Evolutionary conservation across 2,888 invertebrate genomes (phyloP), one percentile per base, ranked within the genome.

Genomic region (Drosophila recens): DNA sequence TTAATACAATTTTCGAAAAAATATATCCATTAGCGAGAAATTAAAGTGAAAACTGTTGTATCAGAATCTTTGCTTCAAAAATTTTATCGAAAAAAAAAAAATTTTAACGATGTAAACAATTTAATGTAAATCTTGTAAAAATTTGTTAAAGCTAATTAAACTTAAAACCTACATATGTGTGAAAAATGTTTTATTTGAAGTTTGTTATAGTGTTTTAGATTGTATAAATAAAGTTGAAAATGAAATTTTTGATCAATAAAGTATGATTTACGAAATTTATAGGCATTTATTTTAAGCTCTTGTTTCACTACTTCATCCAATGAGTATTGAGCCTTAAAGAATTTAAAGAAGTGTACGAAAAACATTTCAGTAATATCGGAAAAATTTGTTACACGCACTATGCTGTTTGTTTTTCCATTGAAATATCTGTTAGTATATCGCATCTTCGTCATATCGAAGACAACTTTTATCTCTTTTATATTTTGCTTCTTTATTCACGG

Each of bases 401-500:
- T 9, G n/a, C n/a, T 11, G 34, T 13, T 36, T 1, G 2, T 11
- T 10, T 5, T 42, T 1, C 6, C 3, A 6, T 3, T 15, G 1
- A n/a, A 17, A 33, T 11, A 4, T 17, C n/a, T 6, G 6, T 57
- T 4, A 57, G 56, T 20, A 34, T 20, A 57, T 57, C 11, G 1
- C 5, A 5, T 2, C 23, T 45, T 57, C 34, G 45, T 11, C 42
- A n/a, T 13, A 13, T 23, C 4, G 4, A 15, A 15, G 1, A n/a
- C 4, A 43, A 57, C 42, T 27, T 64, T 43, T 59, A 2, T 42
- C 5, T 13, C 20, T 30, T 30, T 3, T 8, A 48, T 30, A 9
- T 30, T 46, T 15, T n/a, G 34, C 43, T 30, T 52, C 62, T 45
- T 59, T 67, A 72, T 69, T 59, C 79, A 79, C 75, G 79, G 71